Percentiles rank a stretch among this genome's conserved stretches.
Evolutionary conservation across 2,113 vertebrate genomes (phyloP).

Genomic region (Phaethornis superciliosus): DNA sequence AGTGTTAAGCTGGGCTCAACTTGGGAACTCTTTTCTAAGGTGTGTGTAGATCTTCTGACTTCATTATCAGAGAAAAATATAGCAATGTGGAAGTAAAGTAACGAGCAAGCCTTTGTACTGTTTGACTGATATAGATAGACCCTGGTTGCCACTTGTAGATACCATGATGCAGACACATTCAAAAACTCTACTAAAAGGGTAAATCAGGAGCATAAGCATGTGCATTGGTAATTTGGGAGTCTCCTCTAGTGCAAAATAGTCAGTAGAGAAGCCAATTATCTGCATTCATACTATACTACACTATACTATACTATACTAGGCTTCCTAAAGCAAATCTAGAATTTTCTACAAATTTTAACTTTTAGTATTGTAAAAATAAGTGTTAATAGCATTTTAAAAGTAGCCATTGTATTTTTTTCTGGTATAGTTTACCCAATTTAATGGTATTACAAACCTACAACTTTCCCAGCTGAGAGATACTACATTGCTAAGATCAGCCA

Average conservation of each 20-base stretch:
- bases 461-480: not conserved
- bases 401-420: not conserved
- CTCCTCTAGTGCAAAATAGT: not conserved
- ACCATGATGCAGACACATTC: not conserved
- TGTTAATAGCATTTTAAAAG: not conserved
- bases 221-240: not conserved
- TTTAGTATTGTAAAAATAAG: not conserved
- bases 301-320: not conserved
- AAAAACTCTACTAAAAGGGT: not conserved
- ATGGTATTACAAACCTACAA: not conserved
- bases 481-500: not conserved
- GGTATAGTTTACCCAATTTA: not conserved
- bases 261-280: not conserved
- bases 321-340: not conserved
- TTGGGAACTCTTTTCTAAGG: not conserved
- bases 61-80: not conserved
- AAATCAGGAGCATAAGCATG: not conserved
- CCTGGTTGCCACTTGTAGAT: not conserved
- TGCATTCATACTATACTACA: not conserved
- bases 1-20: accelerated
- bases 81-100: not conserved
- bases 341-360: not conserved
- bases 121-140: not conserved
- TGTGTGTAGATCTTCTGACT: not conserved
- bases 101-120: not conserved